phyloP scores from a whole-genome alignment of 2,113 vertebrate species.

The Spheniscus mendiculus region DNA sequence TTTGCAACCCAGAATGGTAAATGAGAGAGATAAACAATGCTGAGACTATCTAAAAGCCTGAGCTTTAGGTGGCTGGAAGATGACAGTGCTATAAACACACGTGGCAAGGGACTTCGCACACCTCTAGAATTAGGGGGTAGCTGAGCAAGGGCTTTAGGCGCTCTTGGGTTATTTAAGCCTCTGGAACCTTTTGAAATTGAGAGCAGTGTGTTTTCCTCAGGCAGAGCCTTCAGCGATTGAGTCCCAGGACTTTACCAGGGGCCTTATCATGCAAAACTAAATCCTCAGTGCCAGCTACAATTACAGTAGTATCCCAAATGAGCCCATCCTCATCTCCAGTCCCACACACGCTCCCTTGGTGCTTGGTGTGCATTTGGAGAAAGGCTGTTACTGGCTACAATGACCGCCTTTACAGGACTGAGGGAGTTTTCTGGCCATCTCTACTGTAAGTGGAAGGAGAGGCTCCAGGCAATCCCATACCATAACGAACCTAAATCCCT shows the following conservation, averaged over 20 bases:
- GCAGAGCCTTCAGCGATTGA: neutral
- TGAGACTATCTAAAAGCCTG: neutral
- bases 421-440: neutral
- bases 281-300: neutral
- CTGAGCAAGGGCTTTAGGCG: neutral
- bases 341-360: neutral
- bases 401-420: neutral
- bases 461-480: accelerated
- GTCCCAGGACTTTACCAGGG: neutral
- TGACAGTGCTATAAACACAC: neutral
- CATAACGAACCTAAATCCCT: neutral
- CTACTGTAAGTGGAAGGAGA: neutral
- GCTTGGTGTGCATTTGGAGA: neutral
- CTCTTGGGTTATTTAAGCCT: neutral
- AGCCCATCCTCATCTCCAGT: neutral
- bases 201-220: neutral
- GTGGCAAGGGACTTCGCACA: neutral
- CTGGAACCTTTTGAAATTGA: neutral
- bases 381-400: neutral
- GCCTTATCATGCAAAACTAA: neutral
- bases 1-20: neutral
- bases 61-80: neutral
- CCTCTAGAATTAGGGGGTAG: neutral
- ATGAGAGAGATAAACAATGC: neutral
- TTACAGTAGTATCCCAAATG: neutral